These are phyloP conservation scores for Prunella himalayana DNA, from an alignment of 2,113 vertebrate species.

Conservation along the genomic window DNA sequence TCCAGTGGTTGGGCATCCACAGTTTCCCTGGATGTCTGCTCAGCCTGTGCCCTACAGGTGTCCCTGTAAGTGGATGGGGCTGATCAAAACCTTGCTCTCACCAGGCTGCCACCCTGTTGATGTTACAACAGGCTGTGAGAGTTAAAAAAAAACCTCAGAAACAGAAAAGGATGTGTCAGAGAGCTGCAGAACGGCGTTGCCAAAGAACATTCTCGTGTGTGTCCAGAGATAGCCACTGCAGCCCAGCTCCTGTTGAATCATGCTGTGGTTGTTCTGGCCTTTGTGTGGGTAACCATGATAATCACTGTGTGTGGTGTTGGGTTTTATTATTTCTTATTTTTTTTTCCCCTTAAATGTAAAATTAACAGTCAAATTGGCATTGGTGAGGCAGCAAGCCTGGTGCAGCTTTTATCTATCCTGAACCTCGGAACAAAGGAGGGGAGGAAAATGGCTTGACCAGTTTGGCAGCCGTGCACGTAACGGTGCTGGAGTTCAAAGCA, in stretches of 20 bases:
- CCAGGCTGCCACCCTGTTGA: neutral
- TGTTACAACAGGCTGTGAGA: neutral
- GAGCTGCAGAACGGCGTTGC: neutral
- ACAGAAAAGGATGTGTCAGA: neutral
- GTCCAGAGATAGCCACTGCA: neutral
- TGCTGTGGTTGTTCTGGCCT: neutral
- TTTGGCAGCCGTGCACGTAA: neutral
- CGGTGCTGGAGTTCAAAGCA: neutral
- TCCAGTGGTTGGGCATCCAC: neutral
- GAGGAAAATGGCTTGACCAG: neutral
- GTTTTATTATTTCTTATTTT: neutral
- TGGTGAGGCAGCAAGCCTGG: neutral
- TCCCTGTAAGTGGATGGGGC: neutral
- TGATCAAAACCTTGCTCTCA: neutral
- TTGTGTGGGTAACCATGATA: conserved; percentile 18
- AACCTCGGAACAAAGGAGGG: neutral
- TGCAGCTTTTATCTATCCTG: conserved; percentile 2
- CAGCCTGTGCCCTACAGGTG: neutral
- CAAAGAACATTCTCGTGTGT: neutral
- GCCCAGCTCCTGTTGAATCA: neutral
- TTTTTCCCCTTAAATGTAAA: neutral
- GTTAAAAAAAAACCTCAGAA: neutral
- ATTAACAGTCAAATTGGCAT: neutral
- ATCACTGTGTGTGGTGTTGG: neutral
- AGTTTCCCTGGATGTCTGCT: neutral